These are phyloP conservation scores for Scaptomyza cyrtandrae DNA, from an alignment of 2,888 invertebrate species.

Conservation along the genomic window DNA sequence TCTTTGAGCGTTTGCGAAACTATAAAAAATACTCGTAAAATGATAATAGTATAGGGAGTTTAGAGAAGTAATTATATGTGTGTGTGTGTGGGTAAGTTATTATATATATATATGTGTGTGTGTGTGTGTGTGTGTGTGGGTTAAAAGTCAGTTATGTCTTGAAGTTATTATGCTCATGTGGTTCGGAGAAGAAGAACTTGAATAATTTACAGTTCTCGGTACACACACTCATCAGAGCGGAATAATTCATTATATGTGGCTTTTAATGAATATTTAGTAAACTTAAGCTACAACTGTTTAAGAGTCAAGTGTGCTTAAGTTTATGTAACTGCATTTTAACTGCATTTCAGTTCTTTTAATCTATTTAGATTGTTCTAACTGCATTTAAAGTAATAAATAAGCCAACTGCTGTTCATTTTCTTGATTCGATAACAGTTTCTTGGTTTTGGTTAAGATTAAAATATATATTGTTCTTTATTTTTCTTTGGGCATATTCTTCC, in stretches of 20 bases:
- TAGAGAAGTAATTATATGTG: constrained; percentile 14
- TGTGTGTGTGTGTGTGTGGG: constrained; percentile 41
- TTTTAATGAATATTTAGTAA: constrained; percentile 2
- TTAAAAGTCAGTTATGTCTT: constrained; percentile 4
- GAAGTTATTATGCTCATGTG: constrained; percentile 11
- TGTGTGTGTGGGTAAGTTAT: constrained; percentile 27
- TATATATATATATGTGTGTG: constrained; percentile 14
- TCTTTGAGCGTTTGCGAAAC: constrained; percentile 1
- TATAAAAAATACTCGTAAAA: background rate
- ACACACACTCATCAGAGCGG: constrained; percentile 16
- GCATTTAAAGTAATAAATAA: background rate
- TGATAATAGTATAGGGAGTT: constrained; percentile 5
- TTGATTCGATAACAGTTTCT: background rate
- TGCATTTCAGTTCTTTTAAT: background rate
- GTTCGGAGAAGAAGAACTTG: background rate
- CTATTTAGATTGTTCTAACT: background rate
- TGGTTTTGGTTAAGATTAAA: background rate
- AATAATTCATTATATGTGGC: constrained; percentile 5
- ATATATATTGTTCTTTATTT: background rate
- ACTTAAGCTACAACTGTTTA: background rate
- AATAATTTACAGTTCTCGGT: constrained; percentile 7
- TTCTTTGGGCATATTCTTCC: background rate
- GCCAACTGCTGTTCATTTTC: no score
- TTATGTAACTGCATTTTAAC: background rate
- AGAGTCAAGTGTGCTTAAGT: background rate